A percentile compares a stretch with the other conserved stretches of the same genome.
Evolutionary conservation across 2,797 vertebrate species (phyloP).

Genomic region (Nothura maculosa): DNA sequence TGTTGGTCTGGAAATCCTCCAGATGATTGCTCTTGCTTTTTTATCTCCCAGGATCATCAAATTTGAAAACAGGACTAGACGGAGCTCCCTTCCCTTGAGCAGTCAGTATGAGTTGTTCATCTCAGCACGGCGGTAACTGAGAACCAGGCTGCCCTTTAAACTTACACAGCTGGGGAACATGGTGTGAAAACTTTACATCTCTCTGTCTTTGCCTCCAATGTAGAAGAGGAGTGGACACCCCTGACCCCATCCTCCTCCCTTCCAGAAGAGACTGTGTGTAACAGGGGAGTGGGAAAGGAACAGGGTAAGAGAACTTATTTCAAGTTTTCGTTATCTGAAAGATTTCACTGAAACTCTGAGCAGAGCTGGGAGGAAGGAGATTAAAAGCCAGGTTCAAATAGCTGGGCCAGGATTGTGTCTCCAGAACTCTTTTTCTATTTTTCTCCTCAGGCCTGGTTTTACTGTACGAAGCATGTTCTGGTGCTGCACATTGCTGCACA

Average conservation of each 20-base stretch:
- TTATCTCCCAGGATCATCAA: neutral
- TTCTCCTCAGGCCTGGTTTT: neutral
- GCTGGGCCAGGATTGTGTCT: neutral
- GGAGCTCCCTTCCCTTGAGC: neutral
- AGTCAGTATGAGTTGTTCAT: neutral
- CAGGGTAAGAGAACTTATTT: neutral
- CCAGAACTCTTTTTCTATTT: neutral
- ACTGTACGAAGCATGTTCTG: neutral
- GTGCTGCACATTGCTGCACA: no score
- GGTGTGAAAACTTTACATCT: neutral
- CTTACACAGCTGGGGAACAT: fast-evolving
- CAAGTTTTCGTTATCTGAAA: neutral
- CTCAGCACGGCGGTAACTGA: neutral
- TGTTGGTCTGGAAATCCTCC: neutral
- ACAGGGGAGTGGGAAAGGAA: neutral
- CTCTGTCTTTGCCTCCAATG: fast-evolving
- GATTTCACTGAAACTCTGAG: neutral
- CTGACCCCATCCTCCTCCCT: neutral
- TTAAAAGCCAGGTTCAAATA: neutral
- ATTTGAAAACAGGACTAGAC: neutral
- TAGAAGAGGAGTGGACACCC: neutral
- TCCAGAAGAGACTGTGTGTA: neutral
- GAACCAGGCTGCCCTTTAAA: neutral
- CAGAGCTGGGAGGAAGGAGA: neutral
- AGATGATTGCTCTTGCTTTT: neutral